phyloP scores from a whole-genome alignment of 1,140 invertebrate genomes.

The Drosophila pseudoobscura region DNA sequence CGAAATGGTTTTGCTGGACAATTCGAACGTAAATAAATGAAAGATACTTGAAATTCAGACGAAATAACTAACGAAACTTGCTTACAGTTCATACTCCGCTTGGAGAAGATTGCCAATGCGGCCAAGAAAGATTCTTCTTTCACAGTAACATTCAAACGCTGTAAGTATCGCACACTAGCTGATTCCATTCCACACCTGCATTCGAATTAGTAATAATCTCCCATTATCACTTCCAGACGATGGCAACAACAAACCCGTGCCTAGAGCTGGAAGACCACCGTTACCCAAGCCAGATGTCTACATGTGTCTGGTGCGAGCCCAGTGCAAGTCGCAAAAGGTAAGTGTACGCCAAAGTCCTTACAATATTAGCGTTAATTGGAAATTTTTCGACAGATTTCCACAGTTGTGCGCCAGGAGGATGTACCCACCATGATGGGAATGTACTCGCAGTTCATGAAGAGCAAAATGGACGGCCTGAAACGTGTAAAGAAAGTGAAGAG shows the following conservation, averaged over 20 bases:
- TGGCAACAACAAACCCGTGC: constrained; percentile 89
- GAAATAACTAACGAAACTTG: constrained; percentile 52
- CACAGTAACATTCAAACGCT: constrained; percentile 88
- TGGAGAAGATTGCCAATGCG: constrained; percentile 87
- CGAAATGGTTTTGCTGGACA: constrained; percentile 87
- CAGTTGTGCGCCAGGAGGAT: constrained; percentile 91
- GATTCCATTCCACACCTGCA: too few species aligned
- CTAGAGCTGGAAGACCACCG: constrained; percentile 85
- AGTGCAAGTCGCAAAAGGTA: constrained; percentile 88
- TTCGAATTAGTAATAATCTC: constrained; percentile 1
- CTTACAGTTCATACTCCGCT: constrained; percentile 87
- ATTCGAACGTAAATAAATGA: constrained; percentile 83
- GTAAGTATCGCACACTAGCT: constrained; percentile 84
- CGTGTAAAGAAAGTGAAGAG: constrained; percentile 91
- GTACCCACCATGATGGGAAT: constrained; percentile 93
- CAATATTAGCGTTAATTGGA: background rate
- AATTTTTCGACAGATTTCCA: constrained; percentile 85
- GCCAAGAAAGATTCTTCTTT: constrained; percentile 86
- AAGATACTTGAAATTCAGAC: constrained; percentile 4
- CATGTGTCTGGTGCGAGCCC: constrained; percentile 89
- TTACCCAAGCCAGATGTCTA: constrained; percentile 87
- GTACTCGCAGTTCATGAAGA: constrained; percentile 91
- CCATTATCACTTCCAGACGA: constrained; percentile 85
- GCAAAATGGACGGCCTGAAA: constrained; percentile 93
- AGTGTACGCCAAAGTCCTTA: rapidly evolving